A percentile compares a stretch with the other conserved stretches of the same genome.
These are phyloP conservation scores for Trichonephila inaurata DNA, from an alignment of 1,140 invertebrate genomes.

Conservation along the genomic window DNA sequence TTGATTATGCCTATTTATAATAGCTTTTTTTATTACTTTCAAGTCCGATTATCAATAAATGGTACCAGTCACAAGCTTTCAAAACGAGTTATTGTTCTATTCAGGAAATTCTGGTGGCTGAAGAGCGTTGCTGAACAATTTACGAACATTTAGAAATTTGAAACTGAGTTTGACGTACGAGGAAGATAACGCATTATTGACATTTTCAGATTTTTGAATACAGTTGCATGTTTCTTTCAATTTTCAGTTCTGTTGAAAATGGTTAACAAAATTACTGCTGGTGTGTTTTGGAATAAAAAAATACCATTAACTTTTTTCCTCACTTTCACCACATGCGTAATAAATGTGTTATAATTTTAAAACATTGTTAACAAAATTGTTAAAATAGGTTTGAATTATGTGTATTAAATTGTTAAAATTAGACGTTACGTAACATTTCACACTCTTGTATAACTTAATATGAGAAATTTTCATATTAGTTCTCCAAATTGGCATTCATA, in stretches of 20 bases:
- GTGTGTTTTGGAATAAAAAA: background rate
- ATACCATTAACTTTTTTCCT: too few species aligned
- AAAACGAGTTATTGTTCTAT: slow-evolving; percentile 7
- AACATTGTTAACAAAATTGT: too few species aligned
- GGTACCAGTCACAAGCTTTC: slow-evolving; percentile 40
- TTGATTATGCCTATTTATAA: slow-evolving; percentile 55
- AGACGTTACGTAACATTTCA: too few species aligned
- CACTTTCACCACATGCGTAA: too few species aligned
- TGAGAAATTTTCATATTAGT: too few species aligned
- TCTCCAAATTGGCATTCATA: too few species aligned
- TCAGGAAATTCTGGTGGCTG: slow-evolving; percentile 22
- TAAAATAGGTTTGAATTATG: too few species aligned
- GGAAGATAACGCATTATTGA: background rate
- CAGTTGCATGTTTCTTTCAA: background rate
- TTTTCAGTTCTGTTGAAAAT: background rate
- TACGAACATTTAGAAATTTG: background rate
- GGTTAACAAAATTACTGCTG: background rate
- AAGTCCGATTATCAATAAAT: slow-evolving; percentile 22
- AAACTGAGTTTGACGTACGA: background rate
- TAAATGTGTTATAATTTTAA: too few species aligned
- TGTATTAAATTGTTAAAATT: too few species aligned
- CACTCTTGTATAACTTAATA: too few species aligned
- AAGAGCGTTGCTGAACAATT: background rate
- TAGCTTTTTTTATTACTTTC: slow-evolving; percentile 9
- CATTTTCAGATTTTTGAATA: background rate